Evolutionary conservation across 2,888 invertebrate genomes (phyloP).

Genomic region (Campoplex capitator): DNA sequence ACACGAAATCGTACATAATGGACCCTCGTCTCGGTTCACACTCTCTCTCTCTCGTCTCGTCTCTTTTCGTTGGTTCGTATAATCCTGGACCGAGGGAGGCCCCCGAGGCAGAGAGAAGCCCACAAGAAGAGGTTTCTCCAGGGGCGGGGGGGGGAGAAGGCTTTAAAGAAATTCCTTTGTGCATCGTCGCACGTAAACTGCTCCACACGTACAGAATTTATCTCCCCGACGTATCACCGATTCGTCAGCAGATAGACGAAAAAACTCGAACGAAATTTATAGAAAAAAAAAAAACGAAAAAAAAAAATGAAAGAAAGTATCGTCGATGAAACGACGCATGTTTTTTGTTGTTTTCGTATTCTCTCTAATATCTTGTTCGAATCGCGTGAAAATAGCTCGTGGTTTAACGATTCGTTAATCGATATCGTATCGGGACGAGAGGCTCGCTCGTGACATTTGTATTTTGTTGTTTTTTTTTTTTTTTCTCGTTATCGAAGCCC

Average conservation of each 20-base stretch:
- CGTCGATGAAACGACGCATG: neutral
- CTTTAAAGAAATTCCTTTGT: constrained; percentile 58
- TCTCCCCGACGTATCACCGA: constrained; percentile 17
- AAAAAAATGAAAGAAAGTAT: neutral
- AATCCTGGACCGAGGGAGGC: neutral
- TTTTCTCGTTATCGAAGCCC: neutral
- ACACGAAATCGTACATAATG: neutral
- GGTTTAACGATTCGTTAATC: constrained; percentile 5
- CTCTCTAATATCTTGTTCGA: neutral
- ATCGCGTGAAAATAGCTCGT: neutral
- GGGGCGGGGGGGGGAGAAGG: neutral
- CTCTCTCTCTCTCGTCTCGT: constrained; percentile 36
- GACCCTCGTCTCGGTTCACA: constrained; percentile 35
- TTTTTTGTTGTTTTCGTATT: neutral
- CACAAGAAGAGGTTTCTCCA: neutral
- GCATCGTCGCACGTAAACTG: constrained; percentile 27
- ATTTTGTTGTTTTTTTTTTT: neutral
- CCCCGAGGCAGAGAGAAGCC: neutral
- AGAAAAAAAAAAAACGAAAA: neutral
- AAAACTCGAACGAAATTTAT: neutral
- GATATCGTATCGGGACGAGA: constrained; percentile 22
- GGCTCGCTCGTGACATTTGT: neutral
- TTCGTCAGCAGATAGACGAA: neutral
- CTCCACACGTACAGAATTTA: neutral
- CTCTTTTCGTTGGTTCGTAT: constrained; percentile 22